Base-by-base conservation (phyloP, 2,113 vertebrate species). In the Trachemys scripta region DNA sequence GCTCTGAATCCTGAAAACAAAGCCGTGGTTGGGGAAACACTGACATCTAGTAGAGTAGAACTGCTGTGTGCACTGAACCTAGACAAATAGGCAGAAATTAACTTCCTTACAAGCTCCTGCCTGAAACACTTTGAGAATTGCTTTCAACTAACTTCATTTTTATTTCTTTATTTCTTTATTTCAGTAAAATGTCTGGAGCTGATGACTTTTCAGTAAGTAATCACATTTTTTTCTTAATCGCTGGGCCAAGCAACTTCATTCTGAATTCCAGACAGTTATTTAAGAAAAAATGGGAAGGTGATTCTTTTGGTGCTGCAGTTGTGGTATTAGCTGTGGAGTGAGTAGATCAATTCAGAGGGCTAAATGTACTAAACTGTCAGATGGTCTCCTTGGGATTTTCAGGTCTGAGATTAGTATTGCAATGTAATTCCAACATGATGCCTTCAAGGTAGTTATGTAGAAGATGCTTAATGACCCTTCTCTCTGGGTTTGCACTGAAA, bases 121-220 rank as follows among this genome's bases (percentile, higher is more conserved):
- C 95, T 92, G 35, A 90, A 87, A 84, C 84, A 69, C 83, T 42
- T 90, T 11, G 8, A 3, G 22, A 92, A 91, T 92, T 94, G 56
- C 83, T 96, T 96, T 93, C 92, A 96, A 96, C 89, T 88, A 96
- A 94, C 92, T 93, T 95, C 90, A 94, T 95, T 50, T 50, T 50
- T 50, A 50, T 50, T 50, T 42, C 42, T 42, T 42, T 42, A 42
- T 42, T 42, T 42, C 42, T 42, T 42, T 42, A 42, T 42, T 97
- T 97, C 96, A 97, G 97, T 91, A 95, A 95, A 97, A 98, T 98
- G 98, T 98, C 98, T 97, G 98, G 97, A 95, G 93, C 96, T 88
- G 98, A 98, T 95, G 98, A 98, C 65, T 98, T 98, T 94, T 98
- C 98, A 95, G 98, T 98, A 93, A 98, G 98, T 98, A 90, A 89